These are phyloP conservation scores for Heterocephalus glaber DNA, from an alignment of 2,113 vertebrate genomes.

Conservation along the genomic window DNA sequence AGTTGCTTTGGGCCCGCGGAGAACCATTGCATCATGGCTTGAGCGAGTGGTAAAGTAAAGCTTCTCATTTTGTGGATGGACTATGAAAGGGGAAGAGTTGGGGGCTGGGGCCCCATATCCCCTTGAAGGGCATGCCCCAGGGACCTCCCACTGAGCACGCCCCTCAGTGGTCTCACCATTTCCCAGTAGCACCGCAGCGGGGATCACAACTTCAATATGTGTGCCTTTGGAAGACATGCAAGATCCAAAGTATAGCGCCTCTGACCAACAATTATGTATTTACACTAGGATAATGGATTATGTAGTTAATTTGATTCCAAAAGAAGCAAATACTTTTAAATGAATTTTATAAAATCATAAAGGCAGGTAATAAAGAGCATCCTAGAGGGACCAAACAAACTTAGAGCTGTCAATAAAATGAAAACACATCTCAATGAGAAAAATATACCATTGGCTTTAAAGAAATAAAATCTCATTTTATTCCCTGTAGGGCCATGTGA, in stretches of 20 bases:
- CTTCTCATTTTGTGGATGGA: neutral
- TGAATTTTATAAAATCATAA: conserved; percentile 63
- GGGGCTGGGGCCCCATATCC: too few species aligned
- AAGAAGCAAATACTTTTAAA: conserved; percentile 78
- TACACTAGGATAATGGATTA: conserved; percentile 78
- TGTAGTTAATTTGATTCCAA: conserved; percentile 75
- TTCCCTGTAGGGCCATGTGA: neutral
- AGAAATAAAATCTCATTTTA: conserved; percentile 35
- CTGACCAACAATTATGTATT: conserved; percentile 76
- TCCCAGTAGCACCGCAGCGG: too few species aligned
- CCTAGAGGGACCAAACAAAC: neutral
- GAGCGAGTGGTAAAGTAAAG: neutral
- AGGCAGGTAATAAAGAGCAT: conserved; percentile 24
- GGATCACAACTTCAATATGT: neutral
- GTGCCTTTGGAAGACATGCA: neutral
- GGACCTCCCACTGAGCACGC: too few species aligned
- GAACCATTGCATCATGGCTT: too few species aligned
- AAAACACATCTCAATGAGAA: conserved; percentile 60
- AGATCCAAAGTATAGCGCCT: neutral
- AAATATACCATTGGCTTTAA: conserved; percentile 33
- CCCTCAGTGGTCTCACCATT: neutral
- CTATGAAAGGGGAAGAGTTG: neutral
- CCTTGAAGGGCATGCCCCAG: neutral
- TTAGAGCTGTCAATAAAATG: conserved; percentile 54
- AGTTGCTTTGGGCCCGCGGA: neutral